phyloP scores from a whole-genome alignment of 2,888 invertebrate genomes.

The Julus scandinavius region DNA sequence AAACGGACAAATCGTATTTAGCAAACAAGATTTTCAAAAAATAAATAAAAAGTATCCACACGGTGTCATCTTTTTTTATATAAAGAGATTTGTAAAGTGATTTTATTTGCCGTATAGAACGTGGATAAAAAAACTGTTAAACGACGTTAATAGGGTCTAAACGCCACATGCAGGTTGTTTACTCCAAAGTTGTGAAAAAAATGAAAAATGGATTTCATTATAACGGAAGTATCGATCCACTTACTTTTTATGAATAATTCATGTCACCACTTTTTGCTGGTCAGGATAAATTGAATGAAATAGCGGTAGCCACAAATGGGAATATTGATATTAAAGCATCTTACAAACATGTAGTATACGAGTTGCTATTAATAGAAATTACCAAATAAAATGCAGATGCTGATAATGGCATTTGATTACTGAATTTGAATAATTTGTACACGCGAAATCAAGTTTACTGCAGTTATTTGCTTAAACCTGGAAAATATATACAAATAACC shows the following conservation, averaged over 20 bases:
- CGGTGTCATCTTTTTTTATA: neutral
- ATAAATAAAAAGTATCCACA: slow-evolving; percentile 4
- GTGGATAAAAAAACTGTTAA: neutral
- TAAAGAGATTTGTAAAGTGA: neutral
- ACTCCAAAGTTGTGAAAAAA: neutral
- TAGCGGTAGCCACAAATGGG: neutral
- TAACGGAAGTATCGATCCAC: slow-evolving; percentile 10
- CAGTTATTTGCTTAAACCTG: too few species aligned
- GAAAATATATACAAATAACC: too few species aligned
- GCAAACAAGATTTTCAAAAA: slow-evolving; percentile 6
- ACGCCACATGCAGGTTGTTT: neutral
- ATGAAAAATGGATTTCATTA: neutral
- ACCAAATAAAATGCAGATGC: neutral
- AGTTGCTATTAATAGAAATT: neutral
- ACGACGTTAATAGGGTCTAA: slow-evolving; percentile 3
- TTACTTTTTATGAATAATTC: slow-evolving; percentile 5
- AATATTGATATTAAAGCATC: neutral
- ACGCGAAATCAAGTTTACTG: neutral
- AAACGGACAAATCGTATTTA: neutral
- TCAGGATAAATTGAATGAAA: slow-evolving; percentile 13
- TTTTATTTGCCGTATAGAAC: neutral
- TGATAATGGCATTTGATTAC: neutral
- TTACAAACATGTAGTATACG: neutral
- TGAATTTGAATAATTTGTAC: neutral
- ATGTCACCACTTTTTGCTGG: neutral